These are phyloP conservation scores for Yponomeuta malinellus DNA, from an alignment of 2,888 invertebrate species.

Conservation along the genomic window DNA sequence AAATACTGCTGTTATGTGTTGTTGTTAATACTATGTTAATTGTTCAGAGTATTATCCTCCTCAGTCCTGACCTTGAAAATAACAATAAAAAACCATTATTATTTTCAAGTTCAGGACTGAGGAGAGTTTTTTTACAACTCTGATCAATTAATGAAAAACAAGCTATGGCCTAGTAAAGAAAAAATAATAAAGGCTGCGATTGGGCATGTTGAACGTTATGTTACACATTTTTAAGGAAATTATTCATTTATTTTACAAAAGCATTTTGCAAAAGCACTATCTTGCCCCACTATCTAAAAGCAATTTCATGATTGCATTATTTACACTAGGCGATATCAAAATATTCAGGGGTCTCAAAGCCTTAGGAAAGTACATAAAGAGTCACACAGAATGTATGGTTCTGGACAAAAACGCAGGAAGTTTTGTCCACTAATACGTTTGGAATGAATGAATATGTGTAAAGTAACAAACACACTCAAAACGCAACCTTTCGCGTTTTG, in stretches of 20 bases:
- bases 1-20: not conserved
- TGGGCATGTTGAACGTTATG: not conserved
- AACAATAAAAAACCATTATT: too few relatives aligned
- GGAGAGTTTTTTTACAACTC: not conserved
- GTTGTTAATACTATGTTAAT: not conserved
- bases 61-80: too few relatives aligned
- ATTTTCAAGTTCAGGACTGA: not conserved
- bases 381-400: not conserved
- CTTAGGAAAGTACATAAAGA: too few relatives aligned
- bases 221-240: not conserved
- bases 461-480: constrained; percentile 37
- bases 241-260: too few relatives aligned
- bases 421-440: not conserved
- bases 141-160: not conserved
- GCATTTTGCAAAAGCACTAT: too few relatives aligned
- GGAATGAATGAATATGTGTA: not conserved
- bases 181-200: not conserved
- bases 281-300: not conserved
- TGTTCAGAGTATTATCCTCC: not conserved
- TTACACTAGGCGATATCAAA: not conserved
- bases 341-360: not conserved
- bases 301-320: not conserved
- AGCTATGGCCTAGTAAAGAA: not conserved
- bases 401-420: not conserved
- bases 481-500: constrained; percentile 48